Conservation (phyloP, 2,797 vertebrate species). For the Echiichthys vipera region DNA sequence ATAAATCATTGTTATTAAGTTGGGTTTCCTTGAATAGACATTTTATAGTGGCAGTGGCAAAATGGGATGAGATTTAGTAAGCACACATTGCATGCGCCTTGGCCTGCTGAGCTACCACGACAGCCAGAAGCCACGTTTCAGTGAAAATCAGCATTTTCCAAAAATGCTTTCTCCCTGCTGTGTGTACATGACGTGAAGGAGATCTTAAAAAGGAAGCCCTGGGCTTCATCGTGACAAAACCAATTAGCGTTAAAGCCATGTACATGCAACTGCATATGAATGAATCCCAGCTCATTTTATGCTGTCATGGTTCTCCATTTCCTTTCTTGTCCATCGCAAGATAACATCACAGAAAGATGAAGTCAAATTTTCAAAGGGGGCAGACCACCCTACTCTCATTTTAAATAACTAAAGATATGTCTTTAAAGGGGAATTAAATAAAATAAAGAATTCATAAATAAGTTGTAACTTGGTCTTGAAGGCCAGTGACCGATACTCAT, state of each 20-base stretch:
- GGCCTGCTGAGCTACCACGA: conserved; percentile 26
- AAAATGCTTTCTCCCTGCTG: conserved; percentile 38
- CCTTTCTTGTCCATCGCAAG: conserved; percentile 27
- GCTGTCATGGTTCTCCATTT: conserved; percentile 32
- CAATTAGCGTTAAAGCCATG: conserved; percentile 67
- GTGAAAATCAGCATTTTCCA: conserved; percentile 54
- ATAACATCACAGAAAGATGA: conserved; percentile 23
- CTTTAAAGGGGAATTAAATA: conserved; percentile 17
- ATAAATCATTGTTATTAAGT: conserved; percentile 4
- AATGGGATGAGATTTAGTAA: conserved; percentile 19
- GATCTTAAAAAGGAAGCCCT: conserved; percentile 61
- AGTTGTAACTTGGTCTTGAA: background rate
- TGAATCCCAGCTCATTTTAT: conserved; percentile 54
- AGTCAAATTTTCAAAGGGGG: conserved; percentile 42
- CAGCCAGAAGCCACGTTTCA: conserved; percentile 48
- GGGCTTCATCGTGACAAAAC: conserved; percentile 67
- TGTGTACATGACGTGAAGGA: conserved; percentile 50
- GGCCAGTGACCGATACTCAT: background rate
- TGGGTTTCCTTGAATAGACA: conserved; percentile 12
- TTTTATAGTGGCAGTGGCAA: background rate
- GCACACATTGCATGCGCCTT: conserved; percentile 13
- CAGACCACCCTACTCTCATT: conserved; percentile 14
- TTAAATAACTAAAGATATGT: conserved; percentile 7
- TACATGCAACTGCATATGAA: conserved; percentile 46
- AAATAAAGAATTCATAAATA: background rate